Conservation (phyloP, 2,113 vertebrate species). For the Glareola pratincola region DNA sequence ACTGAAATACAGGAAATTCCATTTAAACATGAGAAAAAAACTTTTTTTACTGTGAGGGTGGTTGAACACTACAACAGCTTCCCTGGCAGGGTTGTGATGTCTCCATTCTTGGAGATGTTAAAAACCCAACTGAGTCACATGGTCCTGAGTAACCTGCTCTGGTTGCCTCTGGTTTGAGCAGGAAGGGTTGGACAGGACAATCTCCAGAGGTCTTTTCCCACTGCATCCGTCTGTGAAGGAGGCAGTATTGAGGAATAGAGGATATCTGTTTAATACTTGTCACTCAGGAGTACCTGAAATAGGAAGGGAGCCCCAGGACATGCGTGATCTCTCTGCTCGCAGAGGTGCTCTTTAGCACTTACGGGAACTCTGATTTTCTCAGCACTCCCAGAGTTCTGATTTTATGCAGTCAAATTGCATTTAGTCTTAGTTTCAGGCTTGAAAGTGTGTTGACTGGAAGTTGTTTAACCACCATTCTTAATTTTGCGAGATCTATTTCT, state of each 20-base stretch:
- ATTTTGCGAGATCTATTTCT: not conserved
- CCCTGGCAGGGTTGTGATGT: not conserved
- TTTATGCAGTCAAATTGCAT: not conserved
- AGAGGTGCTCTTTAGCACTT: not conserved
- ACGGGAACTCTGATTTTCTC: not conserved
- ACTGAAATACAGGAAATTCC: not conserved
- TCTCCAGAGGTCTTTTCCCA: not conserved
- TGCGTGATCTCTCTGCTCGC: not conserved
- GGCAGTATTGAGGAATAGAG: not conserved
- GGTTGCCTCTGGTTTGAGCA: not conserved
- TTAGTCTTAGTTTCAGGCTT: not conserved
- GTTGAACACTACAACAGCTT: not conserved
- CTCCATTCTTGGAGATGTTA: not conserved
- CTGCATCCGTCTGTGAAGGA: not conserved
- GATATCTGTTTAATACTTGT: not conserved
- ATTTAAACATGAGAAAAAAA: not conserved
- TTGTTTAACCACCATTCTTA: not conserved
- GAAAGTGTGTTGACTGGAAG: not conserved
- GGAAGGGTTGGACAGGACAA: not conserved
- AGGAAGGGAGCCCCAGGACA: not conserved
- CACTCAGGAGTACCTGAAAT: not conserved
- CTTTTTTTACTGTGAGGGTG: not conserved
- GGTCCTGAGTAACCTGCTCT: not conserved
- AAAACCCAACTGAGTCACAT: not conserved
- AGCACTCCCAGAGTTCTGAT: not conserved